phyloP scores from a whole-genome alignment of 2,797 vertebrate genomes.

The Alfaro cultratus region DNA sequence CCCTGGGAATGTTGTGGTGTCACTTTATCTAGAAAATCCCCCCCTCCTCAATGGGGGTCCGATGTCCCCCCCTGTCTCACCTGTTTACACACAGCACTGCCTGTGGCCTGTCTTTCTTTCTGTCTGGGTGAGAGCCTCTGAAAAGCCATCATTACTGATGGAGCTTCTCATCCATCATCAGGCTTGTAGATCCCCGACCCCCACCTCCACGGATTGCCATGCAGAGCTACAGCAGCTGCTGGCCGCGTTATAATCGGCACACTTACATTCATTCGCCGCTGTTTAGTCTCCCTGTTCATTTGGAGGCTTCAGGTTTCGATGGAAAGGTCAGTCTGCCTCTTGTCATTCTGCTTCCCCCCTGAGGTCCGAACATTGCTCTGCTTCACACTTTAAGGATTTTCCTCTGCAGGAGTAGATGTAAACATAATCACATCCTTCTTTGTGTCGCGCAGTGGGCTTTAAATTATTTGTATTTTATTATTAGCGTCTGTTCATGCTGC shows the following conservation, averaged over 20 bases:
- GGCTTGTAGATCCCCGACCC: constrained; percentile 61
- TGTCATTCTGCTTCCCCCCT: constrained; percentile 64
- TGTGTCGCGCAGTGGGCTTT: constrained; percentile 9
- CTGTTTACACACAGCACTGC: constrained; percentile 61
- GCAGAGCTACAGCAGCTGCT: constrained; percentile 65
- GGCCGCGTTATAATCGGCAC: constrained; percentile 47
- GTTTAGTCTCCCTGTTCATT: constrained; percentile 74
- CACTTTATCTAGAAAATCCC: constrained; percentile 39
- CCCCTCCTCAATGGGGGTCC: neutral
- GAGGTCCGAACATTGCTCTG: constrained; percentile 50
- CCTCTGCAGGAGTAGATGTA: constrained; percentile 37
- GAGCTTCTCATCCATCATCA: constrained; percentile 76
- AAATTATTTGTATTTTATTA: neutral
- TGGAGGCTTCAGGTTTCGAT: constrained; percentile 69
- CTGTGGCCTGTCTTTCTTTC: constrained; percentile 61
- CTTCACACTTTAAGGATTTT: constrained; percentile 71
- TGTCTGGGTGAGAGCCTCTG: constrained; percentile 67
- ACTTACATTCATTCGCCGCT: constrained; percentile 52
- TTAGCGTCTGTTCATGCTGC: neutral
- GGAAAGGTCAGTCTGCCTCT: constrained; percentile 68
- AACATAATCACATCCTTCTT: constrained; percentile 52
- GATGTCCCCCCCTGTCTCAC: constrained; percentile 40
- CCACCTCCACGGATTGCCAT: constrained; percentile 30
- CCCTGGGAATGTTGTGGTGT: constrained; percentile 45
- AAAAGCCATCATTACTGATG: constrained; percentile 78